phyloP scores from a whole-genome alignment of 2,113 vertebrate genomes.

The Gila orcuttii region DNA sequence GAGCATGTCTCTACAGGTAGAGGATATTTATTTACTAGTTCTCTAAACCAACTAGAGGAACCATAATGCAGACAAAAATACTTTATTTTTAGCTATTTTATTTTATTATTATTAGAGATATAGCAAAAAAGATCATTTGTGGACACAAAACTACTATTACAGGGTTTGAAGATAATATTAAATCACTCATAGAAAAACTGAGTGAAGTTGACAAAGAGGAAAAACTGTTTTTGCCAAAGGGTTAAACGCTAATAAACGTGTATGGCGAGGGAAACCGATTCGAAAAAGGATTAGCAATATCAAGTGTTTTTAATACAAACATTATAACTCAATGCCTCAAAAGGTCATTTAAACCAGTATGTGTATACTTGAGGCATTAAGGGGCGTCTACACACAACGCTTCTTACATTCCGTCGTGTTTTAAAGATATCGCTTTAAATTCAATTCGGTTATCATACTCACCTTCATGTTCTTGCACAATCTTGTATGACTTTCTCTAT shows the following conservation, averaged over 20 bases:
- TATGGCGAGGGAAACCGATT: not conserved
- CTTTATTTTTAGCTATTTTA: too few species aligned
- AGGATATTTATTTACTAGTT: not conserved
- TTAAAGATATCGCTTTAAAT: not conserved
- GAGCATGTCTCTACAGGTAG: slow-evolving; percentile 13
- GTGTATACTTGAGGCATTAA: not conserved
- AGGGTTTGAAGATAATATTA: not conserved
- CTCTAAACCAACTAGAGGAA: not conserved
- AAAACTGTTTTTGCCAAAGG: not conserved
- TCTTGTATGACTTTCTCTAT: not conserved
- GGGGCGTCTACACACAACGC: not conserved
- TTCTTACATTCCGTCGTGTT: not conserved
- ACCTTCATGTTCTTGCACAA: not conserved
- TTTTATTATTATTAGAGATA: not conserved
- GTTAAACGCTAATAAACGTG: not conserved
- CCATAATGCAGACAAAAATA: not conserved
- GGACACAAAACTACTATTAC: not conserved
- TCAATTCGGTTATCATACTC: not conserved
- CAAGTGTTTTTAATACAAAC: not conserved
- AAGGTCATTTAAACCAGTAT: not conserved
- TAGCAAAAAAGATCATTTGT: not conserved
- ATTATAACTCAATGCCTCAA: not conserved
- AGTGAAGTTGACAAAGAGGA: not conserved
- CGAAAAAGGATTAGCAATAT: not conserved
- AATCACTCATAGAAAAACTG: not conserved